Evolutionary conservation across 2,888 invertebrate species (phyloP), one percentile per base, ranked within the genome.

Genomic region (Merodon equestris): DNA sequence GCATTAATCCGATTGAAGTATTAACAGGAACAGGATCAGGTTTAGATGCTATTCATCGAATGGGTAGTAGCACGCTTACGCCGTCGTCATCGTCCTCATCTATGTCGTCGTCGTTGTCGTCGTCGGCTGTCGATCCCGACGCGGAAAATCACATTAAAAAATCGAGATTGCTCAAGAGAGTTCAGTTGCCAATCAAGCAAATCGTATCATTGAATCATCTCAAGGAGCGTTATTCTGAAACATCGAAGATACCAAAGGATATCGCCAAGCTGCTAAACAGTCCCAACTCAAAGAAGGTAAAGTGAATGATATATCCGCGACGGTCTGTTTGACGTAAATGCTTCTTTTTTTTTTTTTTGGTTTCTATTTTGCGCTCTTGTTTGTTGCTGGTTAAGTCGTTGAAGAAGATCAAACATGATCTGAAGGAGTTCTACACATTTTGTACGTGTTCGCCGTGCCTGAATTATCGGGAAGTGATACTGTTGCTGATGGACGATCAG

Each of bases 401-500:
- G 15, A 74, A 79, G 58, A 74, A 64, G 56, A 63, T 87, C 7
- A 88, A 86, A 50, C 88, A 88, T 76, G 84, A 83, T 38, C 84
- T 84, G 67, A 85, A 87, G 51, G 87, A 88, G 74, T 89, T 89
- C 81, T 87, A 86, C 57, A 86, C 88, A 75, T 86, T 87, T 84
- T 89, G 88, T 82, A 85, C 86, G 79, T 89, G 88, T 81, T 85
- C 85, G 81, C 84, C 86, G 81, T 89, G 88, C 83, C 83, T 88
- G 82, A 85, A 87, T 82, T 88, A 88, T 83, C 87, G 88, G 42
- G 88, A 88, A 84, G 84, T 86, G 58, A 86, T 88, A 54, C 84
- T 88, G 72, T 85, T 86, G 60, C 84, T 88, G 51, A 87, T 88
- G 85, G 86, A 86, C 82, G 88, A 88, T 82, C 87, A 88, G 82